A percentile compares a stretch with the other conserved stretches of the same genome.
These are phyloP conservation scores for Papilio aristodemus DNA, from an alignment of 1,140 invertebrate species.

Conservation along the genomic window DNA sequence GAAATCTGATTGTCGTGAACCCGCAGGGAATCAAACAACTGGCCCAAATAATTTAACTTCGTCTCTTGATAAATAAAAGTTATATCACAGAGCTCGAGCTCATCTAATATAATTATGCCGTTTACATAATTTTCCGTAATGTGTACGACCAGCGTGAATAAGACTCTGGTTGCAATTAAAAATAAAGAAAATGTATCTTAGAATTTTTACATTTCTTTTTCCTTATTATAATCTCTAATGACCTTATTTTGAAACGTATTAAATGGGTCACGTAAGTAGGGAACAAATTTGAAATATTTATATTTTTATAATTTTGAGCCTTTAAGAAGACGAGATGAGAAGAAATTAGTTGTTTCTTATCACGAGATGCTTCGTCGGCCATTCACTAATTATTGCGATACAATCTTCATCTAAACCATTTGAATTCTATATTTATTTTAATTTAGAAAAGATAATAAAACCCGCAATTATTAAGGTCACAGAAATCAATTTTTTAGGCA, in stretches of 20 bases:
- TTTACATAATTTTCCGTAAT: slow-evolving; percentile 18
- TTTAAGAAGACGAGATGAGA: too few species aligned
- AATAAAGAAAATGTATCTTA: background rate
- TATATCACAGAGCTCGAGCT: slow-evolving; percentile 11
- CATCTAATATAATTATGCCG: background rate
- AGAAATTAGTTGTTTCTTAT: too few species aligned
- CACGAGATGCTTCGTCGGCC: too few species aligned
- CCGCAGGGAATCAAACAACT: background rate
- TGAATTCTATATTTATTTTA: too few species aligned
- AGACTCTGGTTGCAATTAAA: background rate
- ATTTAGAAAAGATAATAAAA: too few species aligned
- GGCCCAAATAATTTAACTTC: background rate
- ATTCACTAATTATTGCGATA: too few species aligned
- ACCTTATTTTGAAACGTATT: background rate
- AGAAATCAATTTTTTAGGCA: too few species aligned
- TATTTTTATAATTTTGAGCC: too few species aligned
- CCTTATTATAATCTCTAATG: background rate
- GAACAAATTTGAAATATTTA: too few species aligned
- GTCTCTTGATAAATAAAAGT: background rate
- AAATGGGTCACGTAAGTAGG: background rate
- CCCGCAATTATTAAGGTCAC: too few species aligned
- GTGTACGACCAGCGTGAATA: background rate
- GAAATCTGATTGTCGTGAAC: background rate
- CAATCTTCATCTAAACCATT: too few species aligned
- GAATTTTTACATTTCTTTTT: background rate